Evolutionary conservation across 2,888 invertebrate species (phyloP), one percentile per base, ranked within the genome.

Genomic region (Drosophila pseudotakahashii): DNA sequence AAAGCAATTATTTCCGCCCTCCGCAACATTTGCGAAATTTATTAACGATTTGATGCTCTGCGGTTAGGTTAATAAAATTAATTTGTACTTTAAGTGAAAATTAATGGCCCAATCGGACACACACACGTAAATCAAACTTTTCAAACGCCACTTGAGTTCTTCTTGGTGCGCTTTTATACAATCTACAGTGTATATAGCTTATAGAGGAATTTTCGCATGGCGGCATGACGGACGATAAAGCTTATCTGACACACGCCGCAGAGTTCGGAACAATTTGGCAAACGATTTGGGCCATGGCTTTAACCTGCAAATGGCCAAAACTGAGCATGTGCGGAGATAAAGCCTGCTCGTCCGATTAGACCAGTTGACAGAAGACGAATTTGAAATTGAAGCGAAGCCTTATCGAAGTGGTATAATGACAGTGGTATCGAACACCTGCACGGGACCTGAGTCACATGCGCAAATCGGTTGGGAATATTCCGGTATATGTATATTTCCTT

Each of bases 401-500:
- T 70, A 69, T 70, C 61, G 45, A 11, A 52, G 7, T 30, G 52
- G 37, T 37, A 26, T 47, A 58, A 30, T 30, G 30, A 7, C 30
- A 30, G 7, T 34, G 34, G 59, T 59, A 66, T 66, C 37, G 66
- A 60, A 66, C 73, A 73, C 73, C 73, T 72, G 72, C 70, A 71
- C 72, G 59, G 72, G 66, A 66, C 47, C 13, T 42, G 11, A 37
- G 44, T 69, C 68, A 69, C 73, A 69, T 74, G 69, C 42, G 32
- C 62, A 23, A 67, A 73, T 68, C 37, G 62, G 7, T 41, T 39
- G n/a, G 14, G 14, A 50, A 39, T 32, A 36, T 32, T 51, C 30
- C 16, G 36, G 42, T 51, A 37, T 41, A 23, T 23, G 23, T 16
- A 41, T 32, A 50, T 10, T 16, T 36, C 16, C 26, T 7, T 13